A percentile compares a stretch with the other conserved stretches of the same genome.
Evolutionary conservation across 1,140 invertebrate genomes (phyloP).

Genomic region (Sminthurinus signatus): DNA sequence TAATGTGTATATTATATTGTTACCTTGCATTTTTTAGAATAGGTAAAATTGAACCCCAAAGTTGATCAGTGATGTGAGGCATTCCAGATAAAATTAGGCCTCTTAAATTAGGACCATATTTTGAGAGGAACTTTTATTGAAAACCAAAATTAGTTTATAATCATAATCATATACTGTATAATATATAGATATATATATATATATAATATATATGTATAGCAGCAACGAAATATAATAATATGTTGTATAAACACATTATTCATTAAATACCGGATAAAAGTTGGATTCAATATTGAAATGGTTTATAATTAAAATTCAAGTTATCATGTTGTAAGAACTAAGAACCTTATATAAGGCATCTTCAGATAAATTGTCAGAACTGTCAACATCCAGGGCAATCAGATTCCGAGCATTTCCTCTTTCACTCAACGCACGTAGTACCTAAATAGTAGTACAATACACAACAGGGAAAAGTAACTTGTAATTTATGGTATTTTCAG

Average conservation of each 20-base stretch:
- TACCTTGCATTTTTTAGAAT: constrained; percentile 85
- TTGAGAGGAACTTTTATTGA: constrained; percentile 64
- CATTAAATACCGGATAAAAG: too few species aligned
- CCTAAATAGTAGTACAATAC: constrained; percentile 45
- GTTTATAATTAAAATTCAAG: too few species aligned
- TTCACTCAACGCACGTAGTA: constrained; percentile 83
- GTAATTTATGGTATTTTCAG: too few species aligned
- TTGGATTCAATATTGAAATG: too few species aligned
- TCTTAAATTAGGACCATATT: constrained; percentile 77
- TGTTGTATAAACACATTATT: too few species aligned
- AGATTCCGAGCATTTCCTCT: constrained; percentile 76
- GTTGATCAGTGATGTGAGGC: constrained; percentile 94
- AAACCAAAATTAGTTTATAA: too few species aligned
- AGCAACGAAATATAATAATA: too few species aligned
- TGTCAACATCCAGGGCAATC: constrained; percentile 84
- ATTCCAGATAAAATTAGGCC: constrained; percentile 89
- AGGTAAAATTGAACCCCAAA: constrained; percentile 88
- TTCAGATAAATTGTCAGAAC: constrained; percentile 91
- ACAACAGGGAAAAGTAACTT: not conserved
- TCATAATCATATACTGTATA: too few species aligned
- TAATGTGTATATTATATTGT: too few species aligned
- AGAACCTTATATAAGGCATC: constrained; percentile 82
- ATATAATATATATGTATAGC: too few species aligned
- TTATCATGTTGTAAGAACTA: too few species aligned
- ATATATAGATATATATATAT: too few species aligned